Percentiles rank a stretch among this genome's conserved stretches.
These are phyloP conservation scores for Willisornis vidua DNA, from an alignment of 2,113 vertebrate genomes.

Conservation along the genomic window DNA sequence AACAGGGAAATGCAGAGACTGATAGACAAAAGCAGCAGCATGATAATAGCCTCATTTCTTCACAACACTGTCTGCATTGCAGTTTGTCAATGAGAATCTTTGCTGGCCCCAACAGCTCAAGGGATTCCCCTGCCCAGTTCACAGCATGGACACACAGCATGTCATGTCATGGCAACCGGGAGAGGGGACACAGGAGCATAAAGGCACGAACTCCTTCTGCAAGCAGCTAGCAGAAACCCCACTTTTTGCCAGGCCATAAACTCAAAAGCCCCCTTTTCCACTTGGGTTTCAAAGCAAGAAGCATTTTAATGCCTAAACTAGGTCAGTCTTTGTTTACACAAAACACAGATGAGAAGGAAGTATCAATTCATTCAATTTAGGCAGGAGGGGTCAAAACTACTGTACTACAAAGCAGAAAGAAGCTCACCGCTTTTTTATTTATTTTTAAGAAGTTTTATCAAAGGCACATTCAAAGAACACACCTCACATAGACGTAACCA, in stretches of 20 bases:
- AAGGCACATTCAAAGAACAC: not conserved
- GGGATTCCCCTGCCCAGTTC: not conserved
- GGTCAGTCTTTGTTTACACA: slow-evolving; percentile 64
- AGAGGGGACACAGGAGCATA: not conserved
- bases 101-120: not conserved
- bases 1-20: not conserved
- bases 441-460: not conserved
- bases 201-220: not conserved
- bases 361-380: not conserved
- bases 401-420: not conserved
- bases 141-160: not conserved
- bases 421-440: not conserved
- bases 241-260: not conserved
- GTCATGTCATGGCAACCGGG: not conserved
- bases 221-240: not conserved
- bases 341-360: slow-evolving; percentile 41
- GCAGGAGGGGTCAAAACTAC: not conserved
- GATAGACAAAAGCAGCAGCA: not conserved
- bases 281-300: slow-evolving; percentile 37
- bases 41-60: not conserved
- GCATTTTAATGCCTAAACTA: slow-evolving; percentile 48
- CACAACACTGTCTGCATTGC: rapidly evolving
- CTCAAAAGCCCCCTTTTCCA: not conserved
- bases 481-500: not conserved
- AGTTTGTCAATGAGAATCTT: not conserved